Percentiles rank a stretch among this genome's conserved stretches.
phyloP scores from a whole-genome alignment of 2,113 vertebrate species.

The Notarius quadriscutis region DNA sequence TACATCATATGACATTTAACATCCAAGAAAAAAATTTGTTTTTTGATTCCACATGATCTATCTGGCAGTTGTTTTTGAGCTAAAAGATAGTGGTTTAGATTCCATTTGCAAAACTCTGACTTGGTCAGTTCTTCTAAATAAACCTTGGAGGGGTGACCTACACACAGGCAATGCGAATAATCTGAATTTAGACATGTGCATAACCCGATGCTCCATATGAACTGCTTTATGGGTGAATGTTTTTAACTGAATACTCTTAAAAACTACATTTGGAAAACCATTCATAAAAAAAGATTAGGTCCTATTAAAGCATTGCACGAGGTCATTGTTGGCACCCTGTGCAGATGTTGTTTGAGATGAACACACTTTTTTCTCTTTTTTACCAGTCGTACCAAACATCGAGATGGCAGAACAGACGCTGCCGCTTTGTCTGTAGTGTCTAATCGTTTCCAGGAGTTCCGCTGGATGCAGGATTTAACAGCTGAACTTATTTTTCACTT shows the following conservation, averaged over 20 bases:
- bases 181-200: background rate
- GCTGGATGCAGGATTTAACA: constrained; percentile 74
- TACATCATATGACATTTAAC: background rate
- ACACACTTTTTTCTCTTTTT: background rate
- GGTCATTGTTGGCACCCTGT: constrained; percentile 9
- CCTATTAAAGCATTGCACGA: background rate
- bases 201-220: constrained; percentile 30
- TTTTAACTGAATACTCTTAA: constrained; percentile 56
- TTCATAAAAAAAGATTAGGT: background rate
- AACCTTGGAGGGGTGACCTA: background rate
- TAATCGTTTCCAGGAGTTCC: constrained; percentile 76
- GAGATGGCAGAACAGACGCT: constrained; percentile 65
- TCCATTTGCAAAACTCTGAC: background rate
- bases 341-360: constrained; percentile 6
- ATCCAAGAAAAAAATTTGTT: too few species aligned
- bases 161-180: background rate
- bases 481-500: constrained; percentile 78
- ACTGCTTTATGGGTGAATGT: constrained; percentile 71
- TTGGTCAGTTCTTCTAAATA: background rate
- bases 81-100: background rate
- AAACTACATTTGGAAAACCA: background rate
- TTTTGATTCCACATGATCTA: background rate
- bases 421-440: constrained; percentile 73
- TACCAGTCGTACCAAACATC: constrained; percentile 60
- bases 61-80: background rate